Percentiles rank a stretch among this genome's conserved stretches.
Conservation (phyloP, 2,797 vertebrate genomes). For the Miopithecus talapoin region DNA sequence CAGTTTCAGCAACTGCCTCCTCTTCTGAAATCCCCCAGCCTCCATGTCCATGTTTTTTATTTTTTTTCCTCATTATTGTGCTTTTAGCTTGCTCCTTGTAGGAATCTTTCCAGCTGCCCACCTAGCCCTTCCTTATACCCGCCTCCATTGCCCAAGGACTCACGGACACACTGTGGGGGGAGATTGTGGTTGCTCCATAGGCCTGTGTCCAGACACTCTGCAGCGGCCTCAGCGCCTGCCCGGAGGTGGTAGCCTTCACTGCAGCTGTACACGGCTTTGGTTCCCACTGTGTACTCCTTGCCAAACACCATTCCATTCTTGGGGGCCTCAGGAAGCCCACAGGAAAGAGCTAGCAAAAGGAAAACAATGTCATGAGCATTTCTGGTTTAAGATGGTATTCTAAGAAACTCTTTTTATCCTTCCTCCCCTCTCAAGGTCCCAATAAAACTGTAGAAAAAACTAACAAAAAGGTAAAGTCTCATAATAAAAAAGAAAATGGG, state of each 20-base stretch:
- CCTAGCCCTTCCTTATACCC: neutral
- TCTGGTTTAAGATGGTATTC: neutral
- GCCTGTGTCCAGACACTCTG: slow-evolving; percentile 92
- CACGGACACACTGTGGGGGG: slow-evolving; percentile 92
- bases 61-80: neutral
- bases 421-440: neutral
- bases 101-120: neutral
- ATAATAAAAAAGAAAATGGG: neutral
- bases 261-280: slow-evolving; percentile 92
- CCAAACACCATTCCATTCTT: slow-evolving; percentile 93
- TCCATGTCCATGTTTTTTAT: neutral
- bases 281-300: slow-evolving; percentile 95
- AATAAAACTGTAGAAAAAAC: neutral
- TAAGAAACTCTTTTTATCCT: neutral
- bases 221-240: slow-evolving; percentile 84
- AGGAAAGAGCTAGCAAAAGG: slow-evolving; percentile 91
- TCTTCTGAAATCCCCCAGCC: neutral
- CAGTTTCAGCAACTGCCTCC: neutral
- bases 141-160: slow-evolving; percentile 77
- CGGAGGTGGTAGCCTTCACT: slow-evolving; percentile 92
- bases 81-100: neutral
- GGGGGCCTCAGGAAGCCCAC: slow-evolving; percentile 93
- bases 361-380: neutral
- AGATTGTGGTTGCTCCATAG: slow-evolving; percentile 93
- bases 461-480: neutral